phyloP scores from a whole-genome alignment of 2,797 vertebrate species.

The Synaphobranchus kaupii region DNA sequence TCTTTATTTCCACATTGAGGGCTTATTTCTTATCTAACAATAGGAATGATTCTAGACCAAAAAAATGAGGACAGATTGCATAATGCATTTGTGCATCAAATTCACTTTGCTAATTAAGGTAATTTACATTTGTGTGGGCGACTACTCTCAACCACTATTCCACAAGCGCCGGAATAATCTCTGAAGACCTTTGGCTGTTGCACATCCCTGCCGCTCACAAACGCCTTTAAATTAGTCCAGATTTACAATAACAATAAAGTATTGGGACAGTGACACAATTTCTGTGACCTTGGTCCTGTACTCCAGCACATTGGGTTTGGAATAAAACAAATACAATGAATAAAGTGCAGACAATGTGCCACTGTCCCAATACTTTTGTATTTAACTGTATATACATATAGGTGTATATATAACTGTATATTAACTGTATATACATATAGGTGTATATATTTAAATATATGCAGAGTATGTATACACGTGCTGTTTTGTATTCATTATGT shows the following conservation, averaged over 20 bases:
- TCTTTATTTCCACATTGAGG: background rate
- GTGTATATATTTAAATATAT: background rate
- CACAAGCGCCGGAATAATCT: background rate
- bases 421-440: no score
- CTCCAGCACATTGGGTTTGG: no score
- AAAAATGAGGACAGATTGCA: background rate
- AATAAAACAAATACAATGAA: no score
- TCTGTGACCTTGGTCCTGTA: no score
- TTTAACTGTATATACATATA: no score
- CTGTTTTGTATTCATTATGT: background rate
- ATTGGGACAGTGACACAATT: no score
- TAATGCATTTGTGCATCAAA: background rate
- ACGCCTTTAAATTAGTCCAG: background rate
- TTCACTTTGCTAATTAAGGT: background rate
- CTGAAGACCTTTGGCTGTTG: background rate
- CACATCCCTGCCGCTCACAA: background rate
- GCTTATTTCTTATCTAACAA: background rate
- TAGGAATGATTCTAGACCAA: background rate
- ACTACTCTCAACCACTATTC: background rate
- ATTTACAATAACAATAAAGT: background rate
- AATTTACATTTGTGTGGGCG: constrained; percentile 8
- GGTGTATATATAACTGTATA: no score
- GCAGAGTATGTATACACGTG: background rate
- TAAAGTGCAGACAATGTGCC: no score
- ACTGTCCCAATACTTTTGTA: no score